Conservation (phyloP, 2,888 invertebrate genomes). For the Resseliella maxima region DNA sequence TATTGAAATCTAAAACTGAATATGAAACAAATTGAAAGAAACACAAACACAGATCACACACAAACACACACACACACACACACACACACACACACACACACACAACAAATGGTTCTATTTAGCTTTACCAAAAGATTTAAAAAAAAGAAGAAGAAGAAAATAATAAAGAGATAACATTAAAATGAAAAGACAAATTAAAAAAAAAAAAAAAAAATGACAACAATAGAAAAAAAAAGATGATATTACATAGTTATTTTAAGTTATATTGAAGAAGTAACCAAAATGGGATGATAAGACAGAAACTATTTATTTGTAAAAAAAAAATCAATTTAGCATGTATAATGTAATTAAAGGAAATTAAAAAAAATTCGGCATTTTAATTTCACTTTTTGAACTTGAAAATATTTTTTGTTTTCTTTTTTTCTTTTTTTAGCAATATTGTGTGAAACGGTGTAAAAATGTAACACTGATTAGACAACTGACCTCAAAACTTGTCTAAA, state of each 20-base stretch:
- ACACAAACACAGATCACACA: not conserved
- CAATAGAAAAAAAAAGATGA: no score
- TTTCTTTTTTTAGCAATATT: no score
- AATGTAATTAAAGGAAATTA: not conserved
- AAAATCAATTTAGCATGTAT: conserved; percentile 36
- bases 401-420: no score
- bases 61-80: not conserved
- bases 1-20: conserved; percentile 40
- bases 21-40: not conserved
- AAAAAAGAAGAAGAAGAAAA: no score
- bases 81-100: not conserved
- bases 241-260: conserved; percentile 28
- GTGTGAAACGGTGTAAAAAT: no score
- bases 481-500: no score
- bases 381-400: not conserved
- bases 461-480: no score
- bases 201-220: not conserved
- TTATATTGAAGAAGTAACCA: conserved; percentile 30
- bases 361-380: not conserved
- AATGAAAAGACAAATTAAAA: not conserved
- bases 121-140: conserved; percentile 21
- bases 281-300: not conserved
- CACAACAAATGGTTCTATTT: conserved; percentile 46
- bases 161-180: conserved; percentile 5
- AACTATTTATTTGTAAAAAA: conserved; percentile 54